phyloP scores from a whole-genome alignment of 1,140 invertebrate genomes.

The Heliconius melpomene region DNA sequence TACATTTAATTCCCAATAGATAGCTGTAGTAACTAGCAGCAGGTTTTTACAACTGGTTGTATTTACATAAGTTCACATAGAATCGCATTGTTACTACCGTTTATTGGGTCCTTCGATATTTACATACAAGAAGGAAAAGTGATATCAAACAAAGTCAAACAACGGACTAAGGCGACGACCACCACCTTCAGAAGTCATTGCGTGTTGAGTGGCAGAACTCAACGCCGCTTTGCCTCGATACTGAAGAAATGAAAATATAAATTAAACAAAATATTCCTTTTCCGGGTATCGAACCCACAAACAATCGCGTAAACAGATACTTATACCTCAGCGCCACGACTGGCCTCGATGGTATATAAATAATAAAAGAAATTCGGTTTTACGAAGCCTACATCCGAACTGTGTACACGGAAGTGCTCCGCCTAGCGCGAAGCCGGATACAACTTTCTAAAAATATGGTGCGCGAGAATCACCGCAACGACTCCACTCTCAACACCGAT shows the following conservation, averaged over 20 bases:
- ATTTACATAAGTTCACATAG: conserved; percentile 42
- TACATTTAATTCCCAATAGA: conserved; percentile 1
- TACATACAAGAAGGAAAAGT: conserved; percentile 30
- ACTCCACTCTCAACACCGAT: conserved; percentile 30
- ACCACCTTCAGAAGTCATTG: too few relatives aligned
- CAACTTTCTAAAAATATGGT: conserved; percentile 77
- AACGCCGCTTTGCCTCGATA: too few relatives aligned
- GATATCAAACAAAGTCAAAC: conserved; percentile 26
- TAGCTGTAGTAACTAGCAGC: conserved; percentile 33
- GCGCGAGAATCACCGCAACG: conserved; percentile 46
- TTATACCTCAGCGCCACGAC: too few relatives aligned
- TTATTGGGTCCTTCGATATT: conserved; percentile 31
- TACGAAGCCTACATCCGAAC: conserved; percentile 45
- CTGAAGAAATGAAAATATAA: too few relatives aligned
- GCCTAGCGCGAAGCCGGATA: conserved; percentile 68
- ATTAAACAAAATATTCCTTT: too few relatives aligned
- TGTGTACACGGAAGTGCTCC: conserved; percentile 64
- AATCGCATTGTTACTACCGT: conserved; percentile 28
- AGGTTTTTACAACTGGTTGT: conserved; percentile 40
- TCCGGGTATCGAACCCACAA: too few relatives aligned
- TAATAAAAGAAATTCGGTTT: conserved; percentile 23
- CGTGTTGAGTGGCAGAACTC: too few relatives aligned
- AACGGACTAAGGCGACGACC: background rate
- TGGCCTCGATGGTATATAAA: background rate
- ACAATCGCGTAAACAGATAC: too few relatives aligned